Base-by-base conservation (phyloP, 1,140 invertebrate species). In the Tetramorium alpestre region DNA sequence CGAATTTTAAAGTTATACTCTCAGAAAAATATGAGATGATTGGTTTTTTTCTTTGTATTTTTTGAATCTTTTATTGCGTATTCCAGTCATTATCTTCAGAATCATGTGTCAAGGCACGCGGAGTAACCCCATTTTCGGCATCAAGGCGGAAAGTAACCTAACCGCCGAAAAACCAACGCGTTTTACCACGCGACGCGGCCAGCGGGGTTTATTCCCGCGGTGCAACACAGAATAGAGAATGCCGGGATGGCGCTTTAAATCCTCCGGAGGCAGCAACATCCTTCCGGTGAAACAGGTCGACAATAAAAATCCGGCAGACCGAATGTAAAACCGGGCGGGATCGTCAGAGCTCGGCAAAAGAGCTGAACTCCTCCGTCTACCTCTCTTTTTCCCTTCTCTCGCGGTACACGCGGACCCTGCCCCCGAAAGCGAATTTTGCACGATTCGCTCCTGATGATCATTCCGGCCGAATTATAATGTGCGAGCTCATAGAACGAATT, bases 231-330 rank as follows among this genome's bases (percentile, higher is more conserved):
- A 87, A 88, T 65, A 72, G 65, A 60, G 76, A 88, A 88, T 38
- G 65, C 44, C 13, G 22, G 72, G 73, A 73, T 88, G 54, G 80
- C 16, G 87, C 33, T 89, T 88, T 89, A 89, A 89, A 89, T 89
- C 77, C 67, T 18, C 80, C 22, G n/a, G 54, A 81, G 76, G 18
- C 67, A 22, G 51, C 47, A 11, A 65, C 41, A 60, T 85, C 44
- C 82, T 72, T 64, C 58, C 76, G 47, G 38, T 38, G 62, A 70
- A 87, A 67, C 44, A 72, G 86, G 25, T 75, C 87, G 56, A 77
- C 87, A 51, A 88, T 89, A 89, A 89, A 88, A 89, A 88, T 89
- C 80, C 87, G 49, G 11, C 28, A 67, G 38, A 18, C 72, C 88
- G 60, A 89, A 88, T 88, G 88, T 85, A 78, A 85, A 77, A 72